Base-by-base conservation (phyloP, 2,113 vertebrate genomes). In the Menidia beryllina region DNA sequence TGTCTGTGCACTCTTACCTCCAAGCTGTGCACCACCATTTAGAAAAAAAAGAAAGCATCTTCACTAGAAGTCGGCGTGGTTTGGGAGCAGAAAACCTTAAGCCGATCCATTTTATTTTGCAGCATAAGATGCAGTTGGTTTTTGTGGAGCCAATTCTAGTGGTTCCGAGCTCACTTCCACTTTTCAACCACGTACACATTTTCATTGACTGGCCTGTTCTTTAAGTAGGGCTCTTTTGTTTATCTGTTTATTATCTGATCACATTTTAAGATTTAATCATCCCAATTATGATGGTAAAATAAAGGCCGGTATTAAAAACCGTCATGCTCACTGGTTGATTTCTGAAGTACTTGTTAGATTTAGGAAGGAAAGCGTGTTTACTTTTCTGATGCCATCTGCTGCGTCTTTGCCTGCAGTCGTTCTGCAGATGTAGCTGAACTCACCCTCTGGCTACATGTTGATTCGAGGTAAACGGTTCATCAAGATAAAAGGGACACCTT, bases 121-220 rank as follows among this genome's bases (percentile, higher is more conserved):
- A 67, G 78, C 68, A 20, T 49, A 55, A 62, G 60, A 62, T 59
- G 51, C 72, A 77, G 85, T 85, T 69, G 38, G 62, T 65, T 34
- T 5, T 72, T 39, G 60, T 25, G 26, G 52, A 75, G 74, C 63
- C 70, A 78, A 27, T 39, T 76, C 88, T 90, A 81, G 62, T 62
- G 74, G 69, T 84, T 84, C 88, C 75, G 77, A 75, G 79, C 85
- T 74, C 75, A 56, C 77, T 58, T 76, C 57, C 72, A 72, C 67
- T 81, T 85, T 85, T 71, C 77, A 39, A 55, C 65, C 34, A 50
- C 55, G 59, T 78, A 71, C 81, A 86, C 55, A 69, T 86, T 82
- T 85, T 7, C 75, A 79, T 72, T 82, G 78, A 77, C 66, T 82
- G 70, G 69, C 69, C 72, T 17, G 9, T 81, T 84, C 71, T 55